These are phyloP conservation scores for Mystacornis crossleyi DNA, from an alignment of 2,113 vertebrate species.

Conservation along the genomic window DNA sequence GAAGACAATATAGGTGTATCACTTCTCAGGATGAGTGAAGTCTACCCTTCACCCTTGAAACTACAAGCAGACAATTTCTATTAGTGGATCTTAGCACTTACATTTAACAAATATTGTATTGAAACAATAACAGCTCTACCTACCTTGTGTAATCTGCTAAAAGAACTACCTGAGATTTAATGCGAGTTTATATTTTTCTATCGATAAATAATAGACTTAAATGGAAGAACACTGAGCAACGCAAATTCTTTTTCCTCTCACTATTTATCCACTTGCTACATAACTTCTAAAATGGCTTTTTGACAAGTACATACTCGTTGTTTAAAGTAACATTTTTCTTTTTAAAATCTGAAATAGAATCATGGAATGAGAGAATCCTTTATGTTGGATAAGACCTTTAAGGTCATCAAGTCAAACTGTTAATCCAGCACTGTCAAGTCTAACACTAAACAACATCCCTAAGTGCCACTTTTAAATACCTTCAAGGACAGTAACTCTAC, in stretches of 20 bases:
- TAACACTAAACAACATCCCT: neutral
- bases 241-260: neutral
- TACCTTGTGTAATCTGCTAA: neutral
- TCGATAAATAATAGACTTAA: neutral
- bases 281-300: neutral
- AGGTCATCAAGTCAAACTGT: neutral
- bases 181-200: neutral
- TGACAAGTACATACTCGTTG: neutral
- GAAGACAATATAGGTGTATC: neutral
- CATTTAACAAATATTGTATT: neutral
- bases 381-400: neutral
- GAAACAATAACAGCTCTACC: neutral
- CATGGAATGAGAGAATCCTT: neutral
- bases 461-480: neutral
- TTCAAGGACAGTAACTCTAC: neutral
- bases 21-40: neutral
- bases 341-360: neutral
- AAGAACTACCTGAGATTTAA: neutral
- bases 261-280: neutral
- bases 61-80: neutral
- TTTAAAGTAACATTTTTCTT: neutral
- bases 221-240: neutral
- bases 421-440: neutral
- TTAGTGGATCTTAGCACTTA: neutral
- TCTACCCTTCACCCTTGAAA: neutral